Conservation (phyloP, 2,888 invertebrate species). For the Luffia ferchaultella region DNA sequence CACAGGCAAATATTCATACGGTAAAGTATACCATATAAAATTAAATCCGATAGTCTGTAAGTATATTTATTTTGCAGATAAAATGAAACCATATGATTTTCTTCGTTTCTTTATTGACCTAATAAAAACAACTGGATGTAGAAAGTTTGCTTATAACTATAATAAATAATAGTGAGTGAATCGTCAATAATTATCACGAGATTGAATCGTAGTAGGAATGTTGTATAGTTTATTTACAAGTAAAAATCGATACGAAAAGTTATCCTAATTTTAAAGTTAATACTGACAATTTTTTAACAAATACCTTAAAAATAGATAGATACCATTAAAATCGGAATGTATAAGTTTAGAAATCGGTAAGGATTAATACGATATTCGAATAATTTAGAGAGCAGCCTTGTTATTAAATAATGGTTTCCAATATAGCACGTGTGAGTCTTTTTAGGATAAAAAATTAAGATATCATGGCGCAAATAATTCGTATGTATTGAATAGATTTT, state of each 20-base stretch:
- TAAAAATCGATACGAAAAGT: constrained; percentile 1
- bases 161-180: constrained; percentile 40
- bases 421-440: too few species aligned
- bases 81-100: neutral
- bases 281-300: constrained; percentile 2
- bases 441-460: too few species aligned
- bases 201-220: constrained; percentile 21
- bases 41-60: too few species aligned
- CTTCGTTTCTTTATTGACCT: constrained; percentile 15
- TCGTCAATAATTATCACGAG: constrained; percentile 29
- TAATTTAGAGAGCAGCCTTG: neutral
- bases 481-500: too few species aligned
- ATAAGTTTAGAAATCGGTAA: neutral
- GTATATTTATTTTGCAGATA: too few species aligned
- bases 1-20: too few species aligned
- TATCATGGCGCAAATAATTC: too few species aligned
- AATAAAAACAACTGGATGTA: constrained; percentile 20
- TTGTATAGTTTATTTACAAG: constrained; percentile 23
- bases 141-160: constrained; percentile 19
- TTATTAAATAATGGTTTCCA: neutral
- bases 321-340: constrained; percentile 4
- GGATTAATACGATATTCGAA: neutral
- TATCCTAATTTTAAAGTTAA: neutral
- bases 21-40: too few species aligned
- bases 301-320: constrained; percentile 1